Percentiles rank a stretch among this genome's conserved stretches.
Conservation (phyloP, 2,797 vertebrate species). For the Nothura maculosa region DNA sequence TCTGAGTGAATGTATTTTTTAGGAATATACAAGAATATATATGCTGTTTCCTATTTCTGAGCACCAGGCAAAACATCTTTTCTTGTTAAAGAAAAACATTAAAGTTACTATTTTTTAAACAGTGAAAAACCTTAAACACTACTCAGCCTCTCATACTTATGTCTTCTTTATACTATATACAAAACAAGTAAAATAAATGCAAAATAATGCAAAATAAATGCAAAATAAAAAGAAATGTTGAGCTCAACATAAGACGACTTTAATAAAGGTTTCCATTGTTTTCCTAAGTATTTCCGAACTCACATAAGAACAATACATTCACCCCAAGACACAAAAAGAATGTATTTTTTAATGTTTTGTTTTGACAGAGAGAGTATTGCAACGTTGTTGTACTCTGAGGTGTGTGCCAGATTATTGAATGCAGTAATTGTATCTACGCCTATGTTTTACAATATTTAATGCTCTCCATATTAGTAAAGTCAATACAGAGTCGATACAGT, state of each 20-base stretch:
- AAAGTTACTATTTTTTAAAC: background rate
- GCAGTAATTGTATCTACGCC: background rate
- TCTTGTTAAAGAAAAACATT: background rate
- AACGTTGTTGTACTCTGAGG: background rate
- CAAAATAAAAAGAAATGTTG: conserved; percentile 29
- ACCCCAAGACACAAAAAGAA: conserved; percentile 3
- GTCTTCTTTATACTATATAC: conserved; percentile 24
- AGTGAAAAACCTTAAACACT: background rate
- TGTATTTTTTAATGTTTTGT: conserved; percentile 27
- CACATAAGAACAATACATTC: conserved; percentile 21
- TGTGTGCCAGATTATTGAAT: background rate
- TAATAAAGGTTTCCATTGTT: conserved; percentile 61
- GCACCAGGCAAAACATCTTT: background rate
- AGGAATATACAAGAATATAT: background rate
- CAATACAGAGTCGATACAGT: background rate
- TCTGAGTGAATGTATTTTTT: background rate
- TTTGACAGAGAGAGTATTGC: conserved; percentile 43
- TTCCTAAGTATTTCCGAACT: conserved; percentile 60
- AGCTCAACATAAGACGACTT: background rate
- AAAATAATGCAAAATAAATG: conserved; percentile 47
- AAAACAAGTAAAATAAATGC: conserved; percentile 45
- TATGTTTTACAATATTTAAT: background rate
- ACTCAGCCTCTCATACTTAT: background rate
- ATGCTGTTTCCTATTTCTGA: background rate
- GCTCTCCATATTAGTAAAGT: conserved; percentile 4